phyloP scores from a whole-genome alignment of 2,797 vertebrate species.

The Clarias pachynema region DNA sequence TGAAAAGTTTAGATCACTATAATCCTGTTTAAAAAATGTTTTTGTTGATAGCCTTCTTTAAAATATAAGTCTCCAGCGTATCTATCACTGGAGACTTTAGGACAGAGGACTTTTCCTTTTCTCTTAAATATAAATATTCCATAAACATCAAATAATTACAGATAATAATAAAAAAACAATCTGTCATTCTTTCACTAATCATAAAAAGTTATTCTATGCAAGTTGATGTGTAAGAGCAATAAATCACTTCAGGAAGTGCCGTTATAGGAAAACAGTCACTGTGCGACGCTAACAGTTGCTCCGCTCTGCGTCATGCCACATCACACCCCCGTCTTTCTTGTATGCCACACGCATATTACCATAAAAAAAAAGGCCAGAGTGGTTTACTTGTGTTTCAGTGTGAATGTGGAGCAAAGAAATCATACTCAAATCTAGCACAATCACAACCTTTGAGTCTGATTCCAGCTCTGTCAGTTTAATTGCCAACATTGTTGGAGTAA shows the following conservation, averaged over 20 bases:
- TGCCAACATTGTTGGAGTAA: not conserved
- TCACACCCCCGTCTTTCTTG: not conserved
- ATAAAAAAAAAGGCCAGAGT: not conserved
- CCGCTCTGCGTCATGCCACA: not conserved
- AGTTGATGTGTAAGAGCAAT: not conserved
- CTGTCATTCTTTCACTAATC: not conserved
- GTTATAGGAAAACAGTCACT: not conserved
- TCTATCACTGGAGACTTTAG: not conserved
- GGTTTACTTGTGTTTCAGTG: not conserved
- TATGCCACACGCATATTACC: not conserved
- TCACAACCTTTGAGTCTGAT: not conserved
- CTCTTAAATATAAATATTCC: not conserved
- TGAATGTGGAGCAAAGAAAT: not conserved
- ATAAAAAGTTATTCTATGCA: not conserved
- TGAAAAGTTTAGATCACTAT: not conserved
- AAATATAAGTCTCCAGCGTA: not conserved
- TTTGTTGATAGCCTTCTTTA: not conserved
- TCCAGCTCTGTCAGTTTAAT: not conserved
- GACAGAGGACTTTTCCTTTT: not conserved
- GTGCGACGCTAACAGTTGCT: not conserved
- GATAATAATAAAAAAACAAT: not conserved
- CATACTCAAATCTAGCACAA: conserved; percentile 4
- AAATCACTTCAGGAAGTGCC: not conserved
- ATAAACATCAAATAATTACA: not conserved
- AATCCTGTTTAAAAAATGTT: not conserved